Percentiles rank a stretch among this genome's conserved stretches.
Evolutionary conservation across 1,140 invertebrate genomes (phyloP).

Genomic region (Drosophila chauvacae): DNA sequence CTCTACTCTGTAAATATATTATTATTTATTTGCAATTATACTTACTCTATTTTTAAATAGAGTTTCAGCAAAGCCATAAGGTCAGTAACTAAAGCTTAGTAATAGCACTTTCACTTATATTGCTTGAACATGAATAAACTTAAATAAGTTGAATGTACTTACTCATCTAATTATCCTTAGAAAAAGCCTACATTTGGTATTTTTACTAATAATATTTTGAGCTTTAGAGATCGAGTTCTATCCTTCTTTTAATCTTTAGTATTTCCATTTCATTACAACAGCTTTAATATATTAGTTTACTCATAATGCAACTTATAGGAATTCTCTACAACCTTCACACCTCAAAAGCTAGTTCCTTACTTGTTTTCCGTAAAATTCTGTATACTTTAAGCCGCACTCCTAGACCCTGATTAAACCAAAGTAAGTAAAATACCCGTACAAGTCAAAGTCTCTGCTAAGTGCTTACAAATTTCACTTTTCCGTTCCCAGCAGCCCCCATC

Average conservation of each 20-base stretch:
- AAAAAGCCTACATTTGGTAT: no score
- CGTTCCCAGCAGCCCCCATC: conserved; percentile 41
- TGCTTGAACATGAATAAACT: no score
- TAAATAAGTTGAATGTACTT: no score
- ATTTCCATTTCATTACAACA: not conserved
- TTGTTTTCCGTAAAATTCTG: not conserved
- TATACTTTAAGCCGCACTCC: not conserved
- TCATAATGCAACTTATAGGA: not conserved
- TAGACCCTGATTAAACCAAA: not conserved
- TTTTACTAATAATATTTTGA: not conserved
- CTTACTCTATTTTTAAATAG: no score
- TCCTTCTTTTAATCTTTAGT: not conserved
- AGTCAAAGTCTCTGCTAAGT: conserved; percentile 54
- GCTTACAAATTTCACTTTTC: conserved; percentile 79
- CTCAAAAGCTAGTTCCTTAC: not conserved
- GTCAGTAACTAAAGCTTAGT: no score
- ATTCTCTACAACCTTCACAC: not conserved
- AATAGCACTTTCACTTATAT: no score
- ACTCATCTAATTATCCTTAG: no score
- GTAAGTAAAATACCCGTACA: conserved; percentile 5
- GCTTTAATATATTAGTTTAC: not conserved
- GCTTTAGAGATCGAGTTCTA: not conserved
- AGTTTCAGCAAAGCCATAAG: no score
- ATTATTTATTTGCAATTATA: no score
- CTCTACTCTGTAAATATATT: no score